Evolutionary conservation across 2,888 invertebrate genomes (phyloP), one percentile per base, ranked within the genome.

Genomic region (Aphodius granarius): DNA sequence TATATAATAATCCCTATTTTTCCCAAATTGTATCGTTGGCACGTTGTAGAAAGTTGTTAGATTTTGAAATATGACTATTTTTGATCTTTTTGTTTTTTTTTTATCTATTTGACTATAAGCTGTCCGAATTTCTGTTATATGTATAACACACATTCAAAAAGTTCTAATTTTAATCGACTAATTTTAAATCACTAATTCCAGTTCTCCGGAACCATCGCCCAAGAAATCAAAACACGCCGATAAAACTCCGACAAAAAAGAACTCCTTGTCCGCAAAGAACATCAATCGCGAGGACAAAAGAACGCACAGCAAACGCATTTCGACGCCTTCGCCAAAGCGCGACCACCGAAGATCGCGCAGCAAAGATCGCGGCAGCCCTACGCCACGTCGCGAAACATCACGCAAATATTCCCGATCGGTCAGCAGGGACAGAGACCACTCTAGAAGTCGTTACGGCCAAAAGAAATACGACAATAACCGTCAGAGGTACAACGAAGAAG

Each of bases 141-240:
- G n/a, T n/a, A n/a, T n/a, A n/a, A n/a, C n/a, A n/a, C n/a, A n/a
- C n/a, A n/a, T n/a, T n/a, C n/a, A n/a, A n/a, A n/a, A n/a, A n/a
- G n/a, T n/a, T n/a, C n/a, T n/a, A n/a, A n/a, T n/a, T n/a, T n/a
- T n/a, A n/a, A n/a, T n/a, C n/a, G n/a, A n/a, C n/a, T 76, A 23
- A 23, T 43, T 43, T 43, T 43, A 9, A 43, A n/a, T n/a, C 43
- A 0, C 75, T 64, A 13, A 73, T 74, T 75, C 6, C 75, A 86
- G 86, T 79, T 86, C 86, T 2, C 84, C 85, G 15, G 84, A 85
- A 73, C 81, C 81, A 21, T 76, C 83, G 78, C 72, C 82, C 76
- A 74, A 83, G 80, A 74, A 82, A 80, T 62, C 65, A 0, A 65
- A 65, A 3, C 65, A 16, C 16, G 16, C 4, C 5, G 70, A 62